phyloP scores from a whole-genome alignment of 2,888 invertebrate genomes.

The Pachycephus smyrnensis region DNA sequence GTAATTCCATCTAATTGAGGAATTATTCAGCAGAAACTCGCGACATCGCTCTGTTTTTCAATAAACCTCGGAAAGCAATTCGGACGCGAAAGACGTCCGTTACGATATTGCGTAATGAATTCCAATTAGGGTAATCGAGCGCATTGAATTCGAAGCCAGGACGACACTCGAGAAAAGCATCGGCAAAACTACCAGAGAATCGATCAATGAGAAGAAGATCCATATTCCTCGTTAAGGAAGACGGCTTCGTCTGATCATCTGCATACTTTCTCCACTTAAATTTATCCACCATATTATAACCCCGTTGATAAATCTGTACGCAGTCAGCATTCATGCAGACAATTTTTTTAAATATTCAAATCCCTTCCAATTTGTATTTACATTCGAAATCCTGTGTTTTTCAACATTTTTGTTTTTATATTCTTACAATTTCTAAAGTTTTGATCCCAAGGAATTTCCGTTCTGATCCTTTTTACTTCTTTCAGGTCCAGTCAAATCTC shows the following conservation, averaged over 20 bases:
- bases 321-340: background rate
- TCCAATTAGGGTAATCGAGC: slow-evolving; percentile 28
- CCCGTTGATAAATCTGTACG: background rate
- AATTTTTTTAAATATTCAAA: background rate
- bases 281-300: background rate
- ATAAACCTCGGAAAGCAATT: slow-evolving; percentile 25
- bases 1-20: slow-evolving; percentile 47
- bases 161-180: slow-evolving; percentile 22
- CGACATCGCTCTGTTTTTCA: slow-evolving; percentile 7
- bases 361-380: too few species aligned
- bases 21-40: slow-evolving; percentile 37
- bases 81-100: slow-evolving; percentile 11
- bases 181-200: slow-evolving; percentile 16
- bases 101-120: slow-evolving; percentile 39
- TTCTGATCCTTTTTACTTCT: background rate
- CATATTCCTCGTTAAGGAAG: background rate
- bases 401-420: background rate
- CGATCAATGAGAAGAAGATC: background rate
- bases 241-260: background rate
- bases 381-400: background rate
- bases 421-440: background rate
- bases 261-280: background rate
- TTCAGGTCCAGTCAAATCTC: background rate
- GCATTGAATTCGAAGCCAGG: slow-evolving; percentile 9
- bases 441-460: background rate